Conservation (phyloP, 2,113 vertebrate genomes). For the Scalopus aquaticus region DNA sequence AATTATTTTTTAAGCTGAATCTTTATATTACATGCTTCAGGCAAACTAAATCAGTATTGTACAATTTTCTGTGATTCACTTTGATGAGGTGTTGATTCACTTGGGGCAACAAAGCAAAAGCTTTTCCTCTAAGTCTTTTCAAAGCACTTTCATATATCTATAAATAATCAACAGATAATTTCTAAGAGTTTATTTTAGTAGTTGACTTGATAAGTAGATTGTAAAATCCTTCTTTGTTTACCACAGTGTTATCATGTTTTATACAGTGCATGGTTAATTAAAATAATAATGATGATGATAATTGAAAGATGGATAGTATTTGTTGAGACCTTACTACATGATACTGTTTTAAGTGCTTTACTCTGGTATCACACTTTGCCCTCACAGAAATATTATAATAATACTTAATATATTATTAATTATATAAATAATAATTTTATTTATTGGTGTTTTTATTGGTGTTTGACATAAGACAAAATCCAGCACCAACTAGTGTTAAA, state of each 20-base stretch:
- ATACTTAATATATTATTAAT: no score
- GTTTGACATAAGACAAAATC: not conserved
- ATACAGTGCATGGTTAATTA: not conserved
- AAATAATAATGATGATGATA: not conserved
- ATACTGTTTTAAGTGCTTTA: not conserved
- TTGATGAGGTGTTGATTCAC: slow-evolving; percentile 20
- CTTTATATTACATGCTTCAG: not conserved
- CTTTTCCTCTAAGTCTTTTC: not conserved
- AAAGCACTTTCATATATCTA: not conserved
- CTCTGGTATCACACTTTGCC: not conserved
- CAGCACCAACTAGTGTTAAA: not conserved
- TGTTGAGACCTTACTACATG: not conserved
- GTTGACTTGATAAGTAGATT: not conserved
- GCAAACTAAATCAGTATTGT: not conserved
- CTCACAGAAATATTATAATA: not conserved
- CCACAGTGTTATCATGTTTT: not conserved
- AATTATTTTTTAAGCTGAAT: not conserved
- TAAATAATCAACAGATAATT: not conserved
- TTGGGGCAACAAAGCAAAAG: not conserved
- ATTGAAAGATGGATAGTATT: not conserved
- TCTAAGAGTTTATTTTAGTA: slow-evolving; percentile 1
- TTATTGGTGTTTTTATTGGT: not conserved
- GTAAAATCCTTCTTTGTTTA: not conserved
- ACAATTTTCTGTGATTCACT: slow-evolving; percentile 32
- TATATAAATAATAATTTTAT: not conserved